Evolutionary conservation across 2,888 invertebrate genomes (phyloP), one percentile per base, ranked within the genome.

Genomic region (Eupithecia dodoneata): DNA sequence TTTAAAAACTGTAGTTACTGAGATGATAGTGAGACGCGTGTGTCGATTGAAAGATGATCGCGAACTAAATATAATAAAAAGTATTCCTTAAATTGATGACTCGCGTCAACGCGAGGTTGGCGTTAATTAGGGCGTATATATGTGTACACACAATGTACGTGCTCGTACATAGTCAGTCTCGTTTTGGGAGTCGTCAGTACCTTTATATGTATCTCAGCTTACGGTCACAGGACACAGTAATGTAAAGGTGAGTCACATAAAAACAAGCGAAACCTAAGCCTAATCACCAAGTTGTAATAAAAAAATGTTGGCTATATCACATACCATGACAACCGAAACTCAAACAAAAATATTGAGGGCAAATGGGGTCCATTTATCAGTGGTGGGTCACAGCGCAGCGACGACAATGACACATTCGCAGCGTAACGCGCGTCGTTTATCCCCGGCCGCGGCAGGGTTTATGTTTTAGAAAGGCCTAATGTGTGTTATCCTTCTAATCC

Each of bases 401-500:
- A 85, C 88, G 87, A 87, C 87, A 89, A 87, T 89, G 88, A 89
- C 87, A 88, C 88, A 90, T 88, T 88, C 12, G 86, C 82, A 86
- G 85, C 82, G 86, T 88, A 89, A 87, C 89, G 89, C 87, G 88
- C 88, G 87, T 84, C 87, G 86, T 89, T 90, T 89, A 88, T 88
- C 89, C 87, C 86, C 87, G 86, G 83, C 85, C 82, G 87, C 84
- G 87, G 86, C 84, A 81, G 85, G 88, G 89, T 90, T 91, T 91
- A 92, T 92, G 90, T 90, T 87, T 86, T 87, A 88, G 89, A 91
- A 89, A 88, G 88, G 88, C 89, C 87, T 89, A 88, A 91, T 90
- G 87, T 87, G 86, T 83, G 86, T 87, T 88, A 90, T 89, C 89
- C 89, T 88, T 88, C 88, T 89, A 90, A 91, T 91, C 91, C 89